Evolutionary conservation across 1,140 invertebrate genomes (phyloP).

Genomic region (Lepidotrigona ventralis): DNA sequence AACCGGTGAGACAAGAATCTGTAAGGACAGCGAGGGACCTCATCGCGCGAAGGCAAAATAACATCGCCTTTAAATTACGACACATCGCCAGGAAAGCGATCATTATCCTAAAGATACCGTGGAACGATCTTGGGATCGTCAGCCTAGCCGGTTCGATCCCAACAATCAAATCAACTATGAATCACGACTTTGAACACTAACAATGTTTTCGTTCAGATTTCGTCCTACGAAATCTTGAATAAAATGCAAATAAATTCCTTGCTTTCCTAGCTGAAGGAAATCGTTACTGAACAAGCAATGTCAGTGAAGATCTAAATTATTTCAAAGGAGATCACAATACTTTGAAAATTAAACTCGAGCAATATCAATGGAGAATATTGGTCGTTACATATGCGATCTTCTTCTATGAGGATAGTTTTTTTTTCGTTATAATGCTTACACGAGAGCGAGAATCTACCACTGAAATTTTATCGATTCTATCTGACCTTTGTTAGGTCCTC

Average conservation of each 20-base stretch:
- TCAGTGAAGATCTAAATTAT: not conserved
- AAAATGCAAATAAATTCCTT: not conserved
- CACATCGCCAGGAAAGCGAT: slow-evolving; percentile 33
- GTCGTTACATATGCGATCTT: not conserved
- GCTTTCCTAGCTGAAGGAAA: too few relatives aligned
- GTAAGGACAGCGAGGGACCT: slow-evolving; percentile 21
- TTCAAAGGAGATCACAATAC: slow-evolving; percentile 19
- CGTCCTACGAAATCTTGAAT: not conserved
- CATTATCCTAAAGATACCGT: slow-evolving; percentile 32
- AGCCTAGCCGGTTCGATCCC: not conserved
- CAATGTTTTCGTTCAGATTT: not conserved
- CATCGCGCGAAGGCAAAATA: slow-evolving; percentile 13
- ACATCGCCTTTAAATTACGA: slow-evolving; percentile 45
- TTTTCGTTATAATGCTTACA: not conserved
- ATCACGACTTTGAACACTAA: not conserved
- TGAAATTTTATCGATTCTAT: slow-evolving; percentile 11
- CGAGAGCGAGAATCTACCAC: slow-evolving; percentile 9
- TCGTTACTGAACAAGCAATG: not conserved
- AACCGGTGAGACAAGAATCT: slow-evolving; percentile 23
- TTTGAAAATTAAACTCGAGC: slow-evolving; percentile 47
- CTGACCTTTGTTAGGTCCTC: not conserved
- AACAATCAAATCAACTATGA: not conserved
- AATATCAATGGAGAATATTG: not conserved
- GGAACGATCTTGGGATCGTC: slow-evolving; percentile 16
- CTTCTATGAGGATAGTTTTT: not conserved